Evolutionary conservation across 1,140 invertebrate genomes (phyloP).

Genomic region (Tachypleus tridentatus): DNA sequence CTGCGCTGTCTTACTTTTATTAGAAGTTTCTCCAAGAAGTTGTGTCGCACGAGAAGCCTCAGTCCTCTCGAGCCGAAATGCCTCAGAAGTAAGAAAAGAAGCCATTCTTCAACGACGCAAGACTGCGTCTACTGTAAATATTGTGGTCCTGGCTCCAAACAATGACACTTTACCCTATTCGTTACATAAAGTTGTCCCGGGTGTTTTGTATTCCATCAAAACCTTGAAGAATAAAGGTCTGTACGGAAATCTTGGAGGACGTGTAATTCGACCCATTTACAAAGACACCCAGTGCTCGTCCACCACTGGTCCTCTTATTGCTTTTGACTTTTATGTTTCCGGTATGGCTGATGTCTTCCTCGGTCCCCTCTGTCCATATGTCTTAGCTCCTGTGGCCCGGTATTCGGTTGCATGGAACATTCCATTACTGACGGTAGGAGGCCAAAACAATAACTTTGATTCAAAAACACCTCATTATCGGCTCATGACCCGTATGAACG

Average conservation of each 20-base stretch:
- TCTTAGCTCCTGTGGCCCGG: slow-evolving; percentile 73
- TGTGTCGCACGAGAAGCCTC: no score
- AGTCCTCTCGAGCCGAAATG: no score
- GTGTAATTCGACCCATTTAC: slow-evolving; percentile 32
- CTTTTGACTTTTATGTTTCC: slow-evolving; percentile 57
- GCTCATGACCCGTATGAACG: slow-evolving; percentile 72
- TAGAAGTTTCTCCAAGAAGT: no score
- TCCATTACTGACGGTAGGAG: slow-evolving; percentile 72
- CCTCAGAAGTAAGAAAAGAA: no score
- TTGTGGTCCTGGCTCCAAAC: slow-evolving; percentile 53
- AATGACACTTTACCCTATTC: slow-evolving; percentile 49
- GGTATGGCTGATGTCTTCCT: slow-evolving; percentile 61
- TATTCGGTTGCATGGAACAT: slow-evolving; percentile 78
- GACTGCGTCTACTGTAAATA: background rate
- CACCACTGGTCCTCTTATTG: slow-evolving; percentile 57
- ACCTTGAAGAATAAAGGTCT: no score
- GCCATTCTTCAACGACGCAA: no score
- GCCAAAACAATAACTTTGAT: slow-evolving; percentile 63
- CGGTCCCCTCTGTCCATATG: slow-evolving; percentile 82
- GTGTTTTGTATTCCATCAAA: slow-evolving; percentile 44
- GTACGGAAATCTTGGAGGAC: no score
- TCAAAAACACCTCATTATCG: slow-evolving; percentile 51
- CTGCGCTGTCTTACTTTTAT: no score
- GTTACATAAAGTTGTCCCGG: slow-evolving; percentile 53
- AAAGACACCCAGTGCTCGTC: slow-evolving; percentile 68